Percentiles rank a stretch among this genome's conserved stretches.
Conservation (phyloP, 2,797 vertebrate species). For the Vipera ursinii region DNA sequence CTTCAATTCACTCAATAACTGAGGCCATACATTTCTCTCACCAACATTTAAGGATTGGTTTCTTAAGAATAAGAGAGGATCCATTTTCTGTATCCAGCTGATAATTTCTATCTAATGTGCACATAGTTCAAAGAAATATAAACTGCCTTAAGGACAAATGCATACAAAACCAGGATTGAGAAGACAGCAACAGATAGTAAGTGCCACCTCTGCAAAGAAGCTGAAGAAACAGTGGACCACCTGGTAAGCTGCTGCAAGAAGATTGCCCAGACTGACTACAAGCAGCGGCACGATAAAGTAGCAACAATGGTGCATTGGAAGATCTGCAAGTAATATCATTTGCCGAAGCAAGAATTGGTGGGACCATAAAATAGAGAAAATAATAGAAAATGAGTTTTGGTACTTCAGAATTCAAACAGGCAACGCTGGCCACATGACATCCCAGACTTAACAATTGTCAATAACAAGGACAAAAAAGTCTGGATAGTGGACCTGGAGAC, state of each 20-base stretch:
- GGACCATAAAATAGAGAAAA: background rate
- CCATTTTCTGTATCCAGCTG: background rate
- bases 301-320: background rate
- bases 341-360: background rate
- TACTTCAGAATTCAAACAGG: background rate
- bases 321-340: background rate
- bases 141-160: background rate
- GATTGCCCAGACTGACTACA: background rate
- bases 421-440: background rate
- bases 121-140: background rate
- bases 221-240: background rate
- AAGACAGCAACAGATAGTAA: background rate
- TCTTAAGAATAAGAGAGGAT: background rate
- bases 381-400: background rate
- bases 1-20: background rate
- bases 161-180: background rate
- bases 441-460: background rate
- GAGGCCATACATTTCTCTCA: background rate
- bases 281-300: background rate
- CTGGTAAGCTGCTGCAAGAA: background rate
- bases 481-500: background rate
- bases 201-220: background rate
- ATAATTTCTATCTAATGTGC: background rate
- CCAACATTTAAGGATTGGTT: background rate
- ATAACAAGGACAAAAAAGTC: background rate